Percentiles rank a stretch among this genome's conserved stretches.
These are phyloP conservation scores for Athalia circularis DNA, from an alignment of 2,888 invertebrate genomes.

Conservation along the genomic window DNA sequence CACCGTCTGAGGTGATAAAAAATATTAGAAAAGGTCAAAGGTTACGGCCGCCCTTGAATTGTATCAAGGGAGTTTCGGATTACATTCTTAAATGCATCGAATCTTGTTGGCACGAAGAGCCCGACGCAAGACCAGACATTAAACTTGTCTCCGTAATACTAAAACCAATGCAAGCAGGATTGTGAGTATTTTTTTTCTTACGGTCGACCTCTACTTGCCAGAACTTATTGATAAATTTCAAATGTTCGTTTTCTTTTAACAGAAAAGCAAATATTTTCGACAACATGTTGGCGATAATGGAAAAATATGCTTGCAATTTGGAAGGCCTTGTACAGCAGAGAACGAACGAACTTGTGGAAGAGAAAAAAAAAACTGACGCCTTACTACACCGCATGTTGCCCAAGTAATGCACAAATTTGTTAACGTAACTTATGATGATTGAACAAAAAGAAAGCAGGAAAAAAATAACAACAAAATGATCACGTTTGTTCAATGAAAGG, in stretches of 20 bases:
- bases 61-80: conserved; percentile 78
- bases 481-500: background rate
- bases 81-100: conserved; percentile 85
- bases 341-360: conserved; percentile 86
- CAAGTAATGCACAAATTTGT: conserved; percentile 76
- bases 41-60: conserved; percentile 74
- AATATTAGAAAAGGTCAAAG: conserved; percentile 58
- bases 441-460: no score
- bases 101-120: conserved; percentile 89
- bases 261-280: conserved; percentile 92
- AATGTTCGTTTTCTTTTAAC: conserved; percentile 47
- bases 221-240: background rate
- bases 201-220: background rate
- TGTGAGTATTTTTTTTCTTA: conserved; percentile 72
- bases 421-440: no score
- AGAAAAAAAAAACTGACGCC: conserved; percentile 90
- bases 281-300: conserved; percentile 94
- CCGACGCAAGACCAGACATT: conserved; percentile 87
- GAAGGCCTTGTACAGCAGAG: conserved; percentile 89
- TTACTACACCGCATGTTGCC: conserved; percentile 90
- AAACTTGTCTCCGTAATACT: conserved; percentile 84
- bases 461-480: background rate
- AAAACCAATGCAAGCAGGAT: conserved; percentile 87
- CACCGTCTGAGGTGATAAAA: conserved; percentile 49
- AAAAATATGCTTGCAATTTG: conserved; percentile 91